Percentiles rank a stretch among this genome's conserved stretches.
Conservation (phyloP, 2,113 vertebrate genomes). For the Megaptera novaeangliae region DNA sequence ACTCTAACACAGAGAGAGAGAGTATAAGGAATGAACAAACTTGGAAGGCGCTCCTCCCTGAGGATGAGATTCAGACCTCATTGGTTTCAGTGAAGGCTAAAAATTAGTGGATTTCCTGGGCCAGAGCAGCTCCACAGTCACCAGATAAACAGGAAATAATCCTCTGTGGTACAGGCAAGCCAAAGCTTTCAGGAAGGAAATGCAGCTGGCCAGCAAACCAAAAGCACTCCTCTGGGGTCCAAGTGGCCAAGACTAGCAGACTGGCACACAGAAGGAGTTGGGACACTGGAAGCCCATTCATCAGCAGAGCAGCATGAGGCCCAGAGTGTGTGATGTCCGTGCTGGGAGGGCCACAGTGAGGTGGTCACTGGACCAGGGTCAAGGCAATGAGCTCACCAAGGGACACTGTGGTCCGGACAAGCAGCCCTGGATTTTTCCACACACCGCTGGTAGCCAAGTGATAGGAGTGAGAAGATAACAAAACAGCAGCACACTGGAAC, state of each 20-base stretch:
- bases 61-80: neutral
- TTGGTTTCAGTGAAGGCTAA: neutral
- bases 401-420: neutral
- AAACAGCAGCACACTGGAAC: neutral
- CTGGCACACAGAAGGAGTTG: neutral
- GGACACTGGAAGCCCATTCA: neutral
- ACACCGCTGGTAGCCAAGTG: fast-evolving
- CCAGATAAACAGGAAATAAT: neutral
- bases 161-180: neutral
- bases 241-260: neutral
- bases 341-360: neutral
- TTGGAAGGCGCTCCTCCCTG: neutral
- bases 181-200: neutral
- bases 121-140: neutral
- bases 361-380: neutral
- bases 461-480: neutral
- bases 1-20: neutral
- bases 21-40: neutral
- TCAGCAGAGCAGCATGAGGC: neutral
- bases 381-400: neutral
- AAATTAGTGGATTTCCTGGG: neutral
- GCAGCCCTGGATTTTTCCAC: neutral
- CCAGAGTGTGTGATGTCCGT: neutral
- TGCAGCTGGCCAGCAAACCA: neutral
- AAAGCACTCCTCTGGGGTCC: neutral